Evolutionary conservation across 2,113 vertebrate species (phyloP).

Genomic region (Nestor notabilis): DNA sequence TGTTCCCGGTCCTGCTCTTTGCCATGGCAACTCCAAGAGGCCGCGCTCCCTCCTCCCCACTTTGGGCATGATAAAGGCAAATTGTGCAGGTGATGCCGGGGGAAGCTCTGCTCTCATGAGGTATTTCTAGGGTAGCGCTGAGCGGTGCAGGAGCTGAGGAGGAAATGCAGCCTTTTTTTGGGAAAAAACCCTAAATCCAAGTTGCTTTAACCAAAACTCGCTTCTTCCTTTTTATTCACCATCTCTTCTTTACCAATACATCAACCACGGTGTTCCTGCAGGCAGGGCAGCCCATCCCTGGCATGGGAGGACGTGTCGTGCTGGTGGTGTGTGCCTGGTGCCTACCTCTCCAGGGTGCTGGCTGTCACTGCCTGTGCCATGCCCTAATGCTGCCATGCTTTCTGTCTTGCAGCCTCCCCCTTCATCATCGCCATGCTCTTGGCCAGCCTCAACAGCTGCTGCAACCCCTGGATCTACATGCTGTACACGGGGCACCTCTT

Average conservation of each 20-base stretch:
- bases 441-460: conserved; percentile 95
- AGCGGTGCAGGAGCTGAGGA: accelerated
- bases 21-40: not conserved
- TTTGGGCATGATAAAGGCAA: accelerated
- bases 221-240: not conserved
- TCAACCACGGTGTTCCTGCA: accelerated
- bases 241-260: accelerated
- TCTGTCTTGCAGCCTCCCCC: conserved; percentile 75
- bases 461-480: conserved; percentile 98
- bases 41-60: not conserved
- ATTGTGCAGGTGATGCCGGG: not conserved
- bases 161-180: not conserved
- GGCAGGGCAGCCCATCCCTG: not conserved
- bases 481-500: conserved; percentile 91
- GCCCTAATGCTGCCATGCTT: not conserved
- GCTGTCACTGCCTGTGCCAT: accelerated
- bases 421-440: conserved; percentile 93
- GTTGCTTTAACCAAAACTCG: accelerated
- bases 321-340: accelerated
- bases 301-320: accelerated
- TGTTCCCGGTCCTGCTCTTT: not conserved
- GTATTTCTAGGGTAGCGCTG: accelerated
- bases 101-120: not conserved
- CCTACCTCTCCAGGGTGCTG: not conserved
- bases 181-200: accelerated